These are phyloP conservation scores for Psilanteris sp. DNA, from an alignment of 1,140 invertebrate species.

Conservation along the genomic window DNA sequence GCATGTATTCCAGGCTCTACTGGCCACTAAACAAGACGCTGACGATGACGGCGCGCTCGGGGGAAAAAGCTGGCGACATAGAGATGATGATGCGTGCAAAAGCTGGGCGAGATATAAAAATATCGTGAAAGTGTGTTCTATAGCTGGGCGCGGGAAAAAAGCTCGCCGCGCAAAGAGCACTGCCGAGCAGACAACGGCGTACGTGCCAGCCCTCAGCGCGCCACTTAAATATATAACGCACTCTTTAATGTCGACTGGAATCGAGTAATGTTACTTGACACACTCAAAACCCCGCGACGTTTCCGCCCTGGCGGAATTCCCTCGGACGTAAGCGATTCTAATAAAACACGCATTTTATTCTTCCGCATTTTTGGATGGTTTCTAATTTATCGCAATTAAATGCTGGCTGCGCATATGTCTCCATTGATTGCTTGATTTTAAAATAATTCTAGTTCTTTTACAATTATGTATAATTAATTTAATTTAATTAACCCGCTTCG, in stretches of 20 bases:
- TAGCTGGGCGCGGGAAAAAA: background rate
- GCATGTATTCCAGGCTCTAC: conserved; percentile 22
- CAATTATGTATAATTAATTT: too few species aligned
- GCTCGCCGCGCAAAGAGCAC: conserved; percentile 15
- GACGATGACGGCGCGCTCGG: conserved; percentile 25
- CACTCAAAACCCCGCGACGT: conserved; percentile 34
- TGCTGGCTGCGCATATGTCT: too few species aligned
- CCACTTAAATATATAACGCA: conserved; percentile 48
- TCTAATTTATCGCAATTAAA: too few species aligned
- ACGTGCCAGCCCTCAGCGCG: conserved; percentile 23
- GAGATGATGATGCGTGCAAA: conserved; percentile 45
- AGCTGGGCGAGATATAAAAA: conserved; percentile 47
- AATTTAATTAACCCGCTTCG: too few species aligned
- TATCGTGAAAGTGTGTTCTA: conserved; percentile 44
- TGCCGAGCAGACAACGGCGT: conserved; percentile 4
- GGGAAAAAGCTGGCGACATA: conserved; percentile 2
- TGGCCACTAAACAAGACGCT: conserved; percentile 38
- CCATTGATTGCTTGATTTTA: too few species aligned
- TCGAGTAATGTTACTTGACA: conserved; percentile 50
- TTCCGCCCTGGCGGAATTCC: conserved; percentile 11
- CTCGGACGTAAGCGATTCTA: conserved; percentile 7
- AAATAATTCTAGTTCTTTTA: too few species aligned
- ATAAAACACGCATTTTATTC: conserved; percentile 38
- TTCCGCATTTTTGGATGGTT: conserved; percentile 11
- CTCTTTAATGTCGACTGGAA: conserved; percentile 28